Evolutionary conservation across 1,140 invertebrate genomes (phyloP).

Genomic region (Delia radicum): DNA sequence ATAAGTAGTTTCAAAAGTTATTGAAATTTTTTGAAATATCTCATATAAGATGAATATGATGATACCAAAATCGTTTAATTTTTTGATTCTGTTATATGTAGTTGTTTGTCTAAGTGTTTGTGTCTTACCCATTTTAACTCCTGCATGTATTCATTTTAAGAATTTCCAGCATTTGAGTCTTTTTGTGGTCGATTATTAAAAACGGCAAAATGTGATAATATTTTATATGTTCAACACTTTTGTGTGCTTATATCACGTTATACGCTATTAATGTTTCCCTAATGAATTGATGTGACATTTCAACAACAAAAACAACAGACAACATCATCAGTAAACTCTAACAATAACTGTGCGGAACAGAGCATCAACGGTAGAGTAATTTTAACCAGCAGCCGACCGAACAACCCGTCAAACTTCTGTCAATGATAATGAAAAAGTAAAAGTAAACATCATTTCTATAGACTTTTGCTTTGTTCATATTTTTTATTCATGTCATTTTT

Average conservation of each 20-base stretch:
- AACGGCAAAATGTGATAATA: neutral
- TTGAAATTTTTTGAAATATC: too few species aligned
- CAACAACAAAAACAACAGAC: neutral
- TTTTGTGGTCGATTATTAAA: neutral
- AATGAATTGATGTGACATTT: slow-evolving; percentile 1
- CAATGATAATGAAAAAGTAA: slow-evolving; percentile 1
- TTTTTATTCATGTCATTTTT: neutral
- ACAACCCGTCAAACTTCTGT: neutral
- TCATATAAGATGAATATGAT: too few species aligned
- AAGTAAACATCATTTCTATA: neutral
- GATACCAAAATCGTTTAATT: too few species aligned
- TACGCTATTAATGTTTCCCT: neutral
- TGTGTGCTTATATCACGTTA: neutral
- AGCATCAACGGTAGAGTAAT: neutral
- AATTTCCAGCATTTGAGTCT: too few species aligned
- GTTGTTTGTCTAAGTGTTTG: too few species aligned
- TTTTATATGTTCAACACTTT: slow-evolving; percentile 4
- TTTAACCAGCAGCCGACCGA: neutral
- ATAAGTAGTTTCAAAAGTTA: too few species aligned
- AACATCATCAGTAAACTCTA: neutral
- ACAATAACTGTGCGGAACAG: neutral
- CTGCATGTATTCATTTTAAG: neutral
- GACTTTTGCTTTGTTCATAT: neutral
- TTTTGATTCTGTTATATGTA: too few species aligned
- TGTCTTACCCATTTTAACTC: too few species aligned